Percentiles rank a stretch among this genome's conserved stretches.
phyloP scores from a whole-genome alignment of 2,113 vertebrate genomes.

The Dasypus novemcinctus region DNA sequence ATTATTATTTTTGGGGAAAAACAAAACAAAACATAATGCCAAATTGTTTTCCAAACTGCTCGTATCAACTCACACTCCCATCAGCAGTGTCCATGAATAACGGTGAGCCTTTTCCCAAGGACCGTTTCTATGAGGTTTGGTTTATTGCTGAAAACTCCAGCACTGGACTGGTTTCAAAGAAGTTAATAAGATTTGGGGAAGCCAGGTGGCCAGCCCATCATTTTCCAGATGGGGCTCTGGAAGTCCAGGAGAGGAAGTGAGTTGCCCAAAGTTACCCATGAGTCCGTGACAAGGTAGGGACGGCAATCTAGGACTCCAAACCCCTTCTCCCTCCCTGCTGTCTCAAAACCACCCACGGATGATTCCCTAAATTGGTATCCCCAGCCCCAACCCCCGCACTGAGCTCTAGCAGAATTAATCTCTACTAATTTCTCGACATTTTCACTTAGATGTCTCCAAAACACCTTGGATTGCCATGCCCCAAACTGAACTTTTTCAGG shows the following conservation, averaged over 20 bases:
- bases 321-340: background rate
- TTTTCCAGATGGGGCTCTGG: background rate
- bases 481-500: background rate
- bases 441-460: background rate
- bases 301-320: background rate
- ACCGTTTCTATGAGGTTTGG: background rate
- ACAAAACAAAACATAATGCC: background rate
- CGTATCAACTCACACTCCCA: background rate
- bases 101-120: background rate
- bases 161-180: background rate
- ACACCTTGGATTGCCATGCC: background rate
- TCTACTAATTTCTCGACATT: background rate
- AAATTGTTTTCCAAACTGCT: background rate
- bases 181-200: background rate
- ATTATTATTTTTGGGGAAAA: too few relatives aligned
- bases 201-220: background rate
- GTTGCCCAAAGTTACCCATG: background rate
- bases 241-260: background rate
- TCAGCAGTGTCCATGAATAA: background rate
- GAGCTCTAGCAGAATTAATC: background rate
- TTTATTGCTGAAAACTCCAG: background rate
- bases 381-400: background rate
- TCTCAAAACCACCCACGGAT: background rate
- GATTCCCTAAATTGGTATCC: background rate
- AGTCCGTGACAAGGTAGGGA: background rate